phyloP scores from a whole-genome alignment of 1,140 invertebrate genomes.

The Drosophila arizonae region DNA sequence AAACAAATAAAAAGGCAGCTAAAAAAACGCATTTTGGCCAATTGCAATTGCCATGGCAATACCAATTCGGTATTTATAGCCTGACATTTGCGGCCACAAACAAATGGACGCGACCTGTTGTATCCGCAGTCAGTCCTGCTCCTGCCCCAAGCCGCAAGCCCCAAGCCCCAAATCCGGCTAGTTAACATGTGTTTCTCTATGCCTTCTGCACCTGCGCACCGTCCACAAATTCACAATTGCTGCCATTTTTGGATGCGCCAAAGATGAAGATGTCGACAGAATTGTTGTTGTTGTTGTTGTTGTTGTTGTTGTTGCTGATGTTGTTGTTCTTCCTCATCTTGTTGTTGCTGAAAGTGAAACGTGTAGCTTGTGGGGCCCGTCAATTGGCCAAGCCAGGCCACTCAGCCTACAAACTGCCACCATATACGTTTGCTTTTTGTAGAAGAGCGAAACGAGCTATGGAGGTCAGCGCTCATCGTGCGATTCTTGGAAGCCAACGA shows the following conservation, averaged over 20 bases:
- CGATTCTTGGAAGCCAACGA: slow-evolving; percentile 63
- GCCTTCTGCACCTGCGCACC: slow-evolving; percentile 58
- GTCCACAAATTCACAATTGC: slow-evolving; percentile 70
- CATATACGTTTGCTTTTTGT: slow-evolving; percentile 10
- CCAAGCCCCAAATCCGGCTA: slow-evolving; percentile 34
- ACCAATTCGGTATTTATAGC: slow-evolving; percentile 78
- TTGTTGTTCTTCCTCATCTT: slow-evolving; percentile 21
- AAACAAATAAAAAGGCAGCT: no score
- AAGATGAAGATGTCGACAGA: slow-evolving; percentile 73
- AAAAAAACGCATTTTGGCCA: slow-evolving; percentile 65
- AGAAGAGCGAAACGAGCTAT: slow-evolving; percentile 35
- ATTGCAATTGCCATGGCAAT: slow-evolving; percentile 63
- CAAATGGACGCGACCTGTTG: slow-evolving; percentile 27
- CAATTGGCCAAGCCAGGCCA: slow-evolving; percentile 31
- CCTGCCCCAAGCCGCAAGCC: slow-evolving; percentile 1
- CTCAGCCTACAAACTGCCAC: slow-evolving; percentile 14
- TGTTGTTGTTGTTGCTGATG: slow-evolving; percentile 26
- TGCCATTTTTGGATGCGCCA: slow-evolving; percentile 68
- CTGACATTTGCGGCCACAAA: slow-evolving; percentile 72
- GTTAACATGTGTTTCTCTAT: slow-evolving; percentile 73
- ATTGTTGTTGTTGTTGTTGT: slow-evolving; percentile 34
- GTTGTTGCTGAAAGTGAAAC: slow-evolving; percentile 66
- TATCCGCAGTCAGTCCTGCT: slow-evolving; percentile 6
- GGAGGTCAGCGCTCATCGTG: slow-evolving; percentile 61
- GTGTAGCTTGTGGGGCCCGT: slow-evolving; percentile 52